Conservation (phyloP, 2,113 vertebrate species). For the Sinocyclocheilus maitianheensis region DNA sequence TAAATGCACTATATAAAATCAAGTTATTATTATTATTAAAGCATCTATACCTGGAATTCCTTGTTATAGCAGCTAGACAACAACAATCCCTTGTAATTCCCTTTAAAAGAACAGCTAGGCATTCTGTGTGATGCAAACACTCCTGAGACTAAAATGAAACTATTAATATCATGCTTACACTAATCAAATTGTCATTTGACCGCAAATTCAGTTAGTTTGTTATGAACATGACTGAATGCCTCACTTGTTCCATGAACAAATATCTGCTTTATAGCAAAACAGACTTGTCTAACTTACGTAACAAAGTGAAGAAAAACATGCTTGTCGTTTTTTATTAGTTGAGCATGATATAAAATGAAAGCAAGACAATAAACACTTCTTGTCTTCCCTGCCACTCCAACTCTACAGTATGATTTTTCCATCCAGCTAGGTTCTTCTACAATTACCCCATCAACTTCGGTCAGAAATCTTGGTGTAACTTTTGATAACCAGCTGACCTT, state of each 20-base stretch:
- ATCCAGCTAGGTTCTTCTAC: no score
- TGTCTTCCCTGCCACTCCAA: no score
- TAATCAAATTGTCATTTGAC: not conserved
- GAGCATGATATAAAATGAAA: slow-evolving; percentile 15
- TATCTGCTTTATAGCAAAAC: not conserved
- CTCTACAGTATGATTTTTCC: no score
- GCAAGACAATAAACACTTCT: not conserved
- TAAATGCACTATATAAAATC: not conserved
- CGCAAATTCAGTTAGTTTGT: not conserved
- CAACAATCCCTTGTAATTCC: not conserved
- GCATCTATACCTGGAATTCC: not conserved
- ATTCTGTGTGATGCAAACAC: not conserved
- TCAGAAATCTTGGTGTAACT: no score
- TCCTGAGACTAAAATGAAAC: not conserved
- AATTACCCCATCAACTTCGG: no score
- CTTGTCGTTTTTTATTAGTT: not conserved
- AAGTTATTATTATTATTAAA: not conserved
- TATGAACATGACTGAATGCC: not conserved
- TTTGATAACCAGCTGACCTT: no score
- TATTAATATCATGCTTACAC: not conserved
- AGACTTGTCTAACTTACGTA: not conserved
- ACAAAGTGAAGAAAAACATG: not conserved
- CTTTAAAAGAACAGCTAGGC: not conserved
- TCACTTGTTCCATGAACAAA: not conserved
- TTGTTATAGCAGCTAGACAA: not conserved